Evolutionary conservation across 2,797 vertebrate species (phyloP), one percentile per base, ranked within the genome.

Genomic region (Masticophis lateralis): DNA sequence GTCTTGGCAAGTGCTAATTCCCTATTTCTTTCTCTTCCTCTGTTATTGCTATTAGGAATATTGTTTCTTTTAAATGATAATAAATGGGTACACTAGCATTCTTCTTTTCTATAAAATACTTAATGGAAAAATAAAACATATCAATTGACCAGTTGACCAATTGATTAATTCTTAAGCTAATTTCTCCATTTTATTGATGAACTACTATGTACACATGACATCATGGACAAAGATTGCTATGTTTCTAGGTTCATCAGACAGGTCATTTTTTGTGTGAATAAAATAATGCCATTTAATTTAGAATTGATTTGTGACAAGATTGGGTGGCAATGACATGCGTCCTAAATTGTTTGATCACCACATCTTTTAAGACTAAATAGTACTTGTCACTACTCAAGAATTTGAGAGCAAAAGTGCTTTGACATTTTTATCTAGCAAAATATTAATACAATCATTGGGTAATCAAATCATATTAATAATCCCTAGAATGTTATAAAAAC

Each of bases 381-480:
- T 89, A 88, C 14, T 18, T n/a, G 0, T 0, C 32, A 83, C 7
- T 3, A 87, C 25, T 93, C 0, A 0, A 37, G 60, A 91, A 25
- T 12, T 12, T 47, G 59, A 43, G 20, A 55, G 8, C 8, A 79
- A 61, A 32, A 22, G 2, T 56, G 14, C 28, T 92, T 69, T 47
- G 69, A 57, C 11, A 59, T 89, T 66, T 53, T 43, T 96, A 88
- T 18, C 32, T 3, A 2, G 28, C n/a, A 90, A 59, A 47, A 66
- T 66, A 43, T 56, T 56, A 20, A 20, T 60, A 89, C 22, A 61
- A 27, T 27, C 74, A 43, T 25, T 83, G 20, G 37, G 25, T 83
- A 43, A 83, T 83, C 20, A 47, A 22, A 83, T 83, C 14, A 37
- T 3, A 86, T 89, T 56, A 90, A 56, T 66, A 25, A 37, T 12